Evolutionary conservation across 2,888 invertebrate species (phyloP).

Genomic region (Heteromurus nitidus): DNA sequence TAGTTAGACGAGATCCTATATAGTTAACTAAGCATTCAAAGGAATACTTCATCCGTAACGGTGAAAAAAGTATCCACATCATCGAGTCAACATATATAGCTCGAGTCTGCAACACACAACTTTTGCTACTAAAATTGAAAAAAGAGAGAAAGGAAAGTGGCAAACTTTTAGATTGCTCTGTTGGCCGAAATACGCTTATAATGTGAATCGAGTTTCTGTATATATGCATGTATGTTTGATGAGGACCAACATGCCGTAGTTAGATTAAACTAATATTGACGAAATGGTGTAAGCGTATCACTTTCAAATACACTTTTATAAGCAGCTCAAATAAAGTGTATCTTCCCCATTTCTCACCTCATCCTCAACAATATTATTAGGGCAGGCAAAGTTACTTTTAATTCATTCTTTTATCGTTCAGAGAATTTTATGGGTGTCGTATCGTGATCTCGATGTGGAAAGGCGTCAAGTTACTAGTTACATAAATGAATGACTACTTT

Average conservation of each 20-base stretch:
- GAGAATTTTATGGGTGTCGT: conserved; percentile 4
- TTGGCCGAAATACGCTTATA: too few species aligned
- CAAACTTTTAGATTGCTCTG: neutral
- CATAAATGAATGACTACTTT: conserved; percentile 4
- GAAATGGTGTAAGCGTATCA: too few species aligned
- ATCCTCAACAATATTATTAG: neutral
- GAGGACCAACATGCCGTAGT: too few species aligned
- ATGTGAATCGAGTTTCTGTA: too few species aligned
- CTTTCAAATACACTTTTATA: too few species aligned
- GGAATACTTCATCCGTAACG: conserved; percentile 52
- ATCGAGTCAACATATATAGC: conserved; percentile 45
- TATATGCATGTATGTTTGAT: too few species aligned
- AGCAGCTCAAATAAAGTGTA: too few species aligned
- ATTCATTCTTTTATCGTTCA: conserved; percentile 20
- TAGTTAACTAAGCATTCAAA: conserved; percentile 33
- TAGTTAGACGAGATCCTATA: too few species aligned
- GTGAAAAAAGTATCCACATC: conserved; percentile 50
- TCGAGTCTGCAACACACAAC: neutral
- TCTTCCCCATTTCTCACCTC: too few species aligned
- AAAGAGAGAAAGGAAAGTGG: conserved; percentile 36
- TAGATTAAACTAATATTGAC: too few species aligned
- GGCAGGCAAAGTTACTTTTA: conserved; percentile 20
- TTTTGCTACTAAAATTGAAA: conserved; percentile 16
- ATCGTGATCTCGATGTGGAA: neutral
- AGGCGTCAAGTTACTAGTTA: conserved; percentile 24